Percentiles rank a stretch among this genome's conserved stretches.
Evolutionary conservation across 2,888 invertebrate species (phyloP).

Genomic region (Stegana nigrithorax): DNA sequence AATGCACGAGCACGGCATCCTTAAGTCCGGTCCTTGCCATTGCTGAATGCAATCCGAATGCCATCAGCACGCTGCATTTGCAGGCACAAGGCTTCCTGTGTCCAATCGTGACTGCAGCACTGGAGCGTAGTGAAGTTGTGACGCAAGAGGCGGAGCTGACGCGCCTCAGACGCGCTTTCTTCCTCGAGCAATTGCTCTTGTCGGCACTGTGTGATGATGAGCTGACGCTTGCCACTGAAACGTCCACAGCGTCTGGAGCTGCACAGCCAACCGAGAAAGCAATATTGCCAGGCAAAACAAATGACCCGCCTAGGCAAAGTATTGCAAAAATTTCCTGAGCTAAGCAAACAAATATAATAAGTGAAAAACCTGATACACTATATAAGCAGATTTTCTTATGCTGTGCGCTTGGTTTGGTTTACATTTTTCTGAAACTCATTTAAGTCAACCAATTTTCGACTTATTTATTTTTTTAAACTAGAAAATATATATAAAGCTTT

Average conservation of each 20-base stretch:
- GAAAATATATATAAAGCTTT: too few species aligned
- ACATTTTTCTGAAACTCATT: too few species aligned
- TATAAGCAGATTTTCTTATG: too few species aligned
- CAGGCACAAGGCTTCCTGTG: not conserved
- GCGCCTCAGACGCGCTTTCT: not conserved
- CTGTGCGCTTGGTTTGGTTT: too few species aligned
- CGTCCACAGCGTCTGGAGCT: not conserved
- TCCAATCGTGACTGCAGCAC: not conserved
- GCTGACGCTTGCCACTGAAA: not conserved
- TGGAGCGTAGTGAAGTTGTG: not conserved
- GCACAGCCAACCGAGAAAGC: not conserved
- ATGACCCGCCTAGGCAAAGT: not conserved
- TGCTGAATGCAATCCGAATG: not conserved
- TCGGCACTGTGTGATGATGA: not conserved
- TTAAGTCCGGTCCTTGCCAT: not conserved
- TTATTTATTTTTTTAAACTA: too few species aligned
- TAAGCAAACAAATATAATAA: not conserved
- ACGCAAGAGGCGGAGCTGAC: not conserved
- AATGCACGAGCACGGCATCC: not conserved
- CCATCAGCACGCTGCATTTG: not conserved
- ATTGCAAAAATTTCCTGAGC: not conserved
- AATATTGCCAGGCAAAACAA: not conserved
- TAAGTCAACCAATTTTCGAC: too few species aligned
- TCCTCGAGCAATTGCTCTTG: conserved; percentile 1
- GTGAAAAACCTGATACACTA: too few species aligned